Base-by-base conservation (phyloP, 2,797 vertebrate species). In the Sebastiscus albofasciatus region DNA sequence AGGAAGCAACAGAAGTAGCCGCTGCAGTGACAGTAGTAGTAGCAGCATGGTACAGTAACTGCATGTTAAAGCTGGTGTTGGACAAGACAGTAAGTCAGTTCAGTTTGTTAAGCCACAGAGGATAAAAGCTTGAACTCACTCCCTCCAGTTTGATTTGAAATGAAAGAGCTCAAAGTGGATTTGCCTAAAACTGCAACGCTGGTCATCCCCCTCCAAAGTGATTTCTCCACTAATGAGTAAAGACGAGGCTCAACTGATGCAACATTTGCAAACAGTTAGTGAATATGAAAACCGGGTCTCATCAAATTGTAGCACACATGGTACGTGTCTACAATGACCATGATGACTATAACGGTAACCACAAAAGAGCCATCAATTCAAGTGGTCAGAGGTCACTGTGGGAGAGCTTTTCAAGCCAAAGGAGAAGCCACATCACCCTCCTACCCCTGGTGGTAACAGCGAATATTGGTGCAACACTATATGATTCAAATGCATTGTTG, bases 371-470 rank as follows among this genome's bases (percentile, higher is more conserved):
- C 36, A 83, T 90, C 81, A 86, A 86, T 77, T 72, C 12, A 49
- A 14, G 56, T 42, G 89, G 81, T 91, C 83, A 87, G 61, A 81
- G 85, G 81, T 87, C 77, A 81, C 20, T 13, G 42, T 66, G 72
- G 73, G 82, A 78, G 64, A 74, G 65, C 66, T 60, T 77, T 71
- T 89, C 67, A 88, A 72, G 72, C 65, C 75, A 89, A 56, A 82
- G 60, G 33, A 76, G 64, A 70, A 20, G 2, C 65, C 31, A 24
- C 18, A 31, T 5, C 24, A 42, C 61, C 33, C 61, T 62, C 67
- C 49, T 60, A 39, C 29, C 33, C 39, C 6, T 11, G 60, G 9
- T 31, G 27, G 26, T 36, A 16, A 52, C 18, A 66, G 31, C 8
- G 5, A 27, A 42, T 22, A 46, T 13, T 16, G 3, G 12, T 39